Evolutionary conservation across 2,113 vertebrate genomes (phyloP).

Genomic region (Stegostoma tigrinum): DNA sequence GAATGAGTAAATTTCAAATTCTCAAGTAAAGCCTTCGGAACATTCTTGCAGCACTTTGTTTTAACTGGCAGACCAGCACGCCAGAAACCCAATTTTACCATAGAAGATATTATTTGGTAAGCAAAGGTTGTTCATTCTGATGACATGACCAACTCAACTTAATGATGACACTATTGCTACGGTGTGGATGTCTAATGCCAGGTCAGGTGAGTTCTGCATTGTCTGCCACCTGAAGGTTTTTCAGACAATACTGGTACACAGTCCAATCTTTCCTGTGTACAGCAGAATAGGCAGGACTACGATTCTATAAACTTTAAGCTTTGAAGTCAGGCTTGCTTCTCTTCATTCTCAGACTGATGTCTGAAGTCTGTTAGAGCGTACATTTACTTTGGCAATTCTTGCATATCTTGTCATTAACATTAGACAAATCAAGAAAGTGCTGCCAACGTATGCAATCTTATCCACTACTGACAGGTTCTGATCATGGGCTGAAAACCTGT

Average conservation of each 20-base stretch:
- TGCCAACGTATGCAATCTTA: neutral
- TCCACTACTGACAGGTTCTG: neutral
- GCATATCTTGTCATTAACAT: neutral
- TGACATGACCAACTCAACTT: neutral
- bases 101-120: neutral
- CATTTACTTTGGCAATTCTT: neutral
- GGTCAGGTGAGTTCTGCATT: neutral
- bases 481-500: neutral
- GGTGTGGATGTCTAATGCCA: neutral
- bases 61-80: neutral
- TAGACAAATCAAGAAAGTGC: neutral
- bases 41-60: neutral
- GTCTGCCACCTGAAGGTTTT: too few relatives aligned
- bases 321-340: neutral
- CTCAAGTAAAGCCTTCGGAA: neutral
- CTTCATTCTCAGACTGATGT: neutral
- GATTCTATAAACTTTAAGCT: neutral
- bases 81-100: neutral
- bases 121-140: neutral
- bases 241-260: neutral
- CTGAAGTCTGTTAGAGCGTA: neutral
- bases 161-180: neutral
- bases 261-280: neutral
- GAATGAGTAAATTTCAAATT: neutral
- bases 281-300: neutral